These are phyloP conservation scores for Apostichopus parvimensis DNA, from an alignment of 35 echinoderm and acorn worm species.

Conservation along the genomic window DNA sequence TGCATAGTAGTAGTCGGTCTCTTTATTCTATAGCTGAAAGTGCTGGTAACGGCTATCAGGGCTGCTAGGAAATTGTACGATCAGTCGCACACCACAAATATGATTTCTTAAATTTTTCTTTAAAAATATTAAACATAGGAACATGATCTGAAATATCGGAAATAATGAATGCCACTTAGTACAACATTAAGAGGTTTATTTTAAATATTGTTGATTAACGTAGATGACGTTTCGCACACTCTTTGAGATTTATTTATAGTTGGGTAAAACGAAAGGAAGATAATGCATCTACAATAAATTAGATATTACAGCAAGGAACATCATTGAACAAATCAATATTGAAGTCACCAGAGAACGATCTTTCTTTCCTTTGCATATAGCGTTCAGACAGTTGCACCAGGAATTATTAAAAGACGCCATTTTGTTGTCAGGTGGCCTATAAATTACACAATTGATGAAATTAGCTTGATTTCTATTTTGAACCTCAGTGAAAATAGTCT, in stretches of 20 bases:
- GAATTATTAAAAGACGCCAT: background rate
- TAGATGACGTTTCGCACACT: background rate
- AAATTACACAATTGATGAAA: slow-evolving; percentile 13
- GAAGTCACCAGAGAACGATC: background rate
- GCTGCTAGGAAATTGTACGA: too few relatives aligned
- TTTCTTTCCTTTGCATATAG: background rate
- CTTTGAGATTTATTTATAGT: background rate
- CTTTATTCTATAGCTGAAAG: too few relatives aligned
- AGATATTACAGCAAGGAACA: background rate
- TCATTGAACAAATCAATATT: background rate
- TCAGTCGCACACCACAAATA: too few relatives aligned
- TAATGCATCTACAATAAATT: background rate
- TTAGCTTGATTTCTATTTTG: slow-evolving; percentile 19
- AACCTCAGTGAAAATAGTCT: slow-evolving; percentile 3
- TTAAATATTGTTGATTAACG: background rate
- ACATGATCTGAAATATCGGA: slow-evolving; percentile 11
- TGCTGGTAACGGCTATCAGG: too few relatives aligned
- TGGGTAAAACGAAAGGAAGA: background rate
- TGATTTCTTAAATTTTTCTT: too few relatives aligned
- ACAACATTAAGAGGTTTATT: background rate
- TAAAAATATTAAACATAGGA: background rate
- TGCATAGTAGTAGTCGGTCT: too few relatives aligned
- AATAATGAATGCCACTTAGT: slow-evolving; percentile 17
- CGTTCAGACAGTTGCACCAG: background rate
- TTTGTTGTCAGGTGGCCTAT: background rate